Evolutionary conservation across 1,140 invertebrate species (phyloP), one percentile per base, ranked within the genome.

Genomic region (Limonius californicus): DNA sequence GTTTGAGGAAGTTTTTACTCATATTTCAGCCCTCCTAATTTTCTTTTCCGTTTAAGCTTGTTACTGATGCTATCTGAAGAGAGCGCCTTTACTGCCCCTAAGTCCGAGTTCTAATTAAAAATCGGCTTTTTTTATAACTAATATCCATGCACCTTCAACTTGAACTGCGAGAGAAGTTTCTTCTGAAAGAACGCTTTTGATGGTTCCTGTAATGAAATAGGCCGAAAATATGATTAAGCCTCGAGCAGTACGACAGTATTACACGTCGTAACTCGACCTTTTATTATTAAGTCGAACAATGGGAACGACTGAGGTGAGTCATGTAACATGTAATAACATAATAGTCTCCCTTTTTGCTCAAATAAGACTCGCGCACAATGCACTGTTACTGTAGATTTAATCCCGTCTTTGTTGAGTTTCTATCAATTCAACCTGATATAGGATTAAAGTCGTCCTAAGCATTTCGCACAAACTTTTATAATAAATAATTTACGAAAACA

Each of bases 91-190:
- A 61, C 43, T 61, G 20, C 55, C 60, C 9, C 7, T 23, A 61
- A 61, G 53, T 61, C 59, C 35, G 57, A 42, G 16, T 42, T 62
- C 60, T 62, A 62, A 62, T 62, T 62, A 62, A 62, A 61, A 62
- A 62, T 50, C 7, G 8, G 45, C 45, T 50, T 21, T 50, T n/a
- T n/a, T 50, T 21, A 50, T 50, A 50, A 50, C 45, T 18, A 18
- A 19, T 50, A 18, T 18, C 16, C 2, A 50, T 16, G 14, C 15
- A 21, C 45, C 45, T 19, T 18, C 3, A 18, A 45, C n/a, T n/a
- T 6, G 43, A n/a, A n/a, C 16, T 15, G n/a, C 7, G n/a, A n/a
- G n/a, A n/a, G n/a, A 18, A 50, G 6, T 50, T 21, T 18, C 16
- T 2, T 12, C 4, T 2, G 1, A 50, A 18, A 50, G 9, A 4